Base-by-base conservation (phyloP, 2,113 vertebrate genomes). In the Carassius gibelio region DNA sequence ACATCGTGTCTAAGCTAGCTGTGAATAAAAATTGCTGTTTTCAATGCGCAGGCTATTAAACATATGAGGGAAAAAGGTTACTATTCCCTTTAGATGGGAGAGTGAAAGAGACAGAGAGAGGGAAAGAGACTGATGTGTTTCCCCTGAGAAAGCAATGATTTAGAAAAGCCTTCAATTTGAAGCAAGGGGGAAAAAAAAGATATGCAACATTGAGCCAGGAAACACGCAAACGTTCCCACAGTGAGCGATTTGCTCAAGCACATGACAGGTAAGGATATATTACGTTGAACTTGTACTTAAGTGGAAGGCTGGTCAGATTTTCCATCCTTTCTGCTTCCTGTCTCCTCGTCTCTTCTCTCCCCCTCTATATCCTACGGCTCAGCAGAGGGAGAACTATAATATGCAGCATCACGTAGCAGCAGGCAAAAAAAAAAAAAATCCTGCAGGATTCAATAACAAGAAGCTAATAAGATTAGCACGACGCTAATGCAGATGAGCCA, bases 201-300 rank as follows among this genome's bases (percentile, higher is more conserved):
- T 8, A 81, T 52, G 23, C 61, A 81, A 52, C 62, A 81, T 0
- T 30, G 45, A 52, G 23, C 79, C 15, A 68, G 26, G 9, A 66
- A 79, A 48, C 78, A 34, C 45, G 14, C 45, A 23, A 61, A 79
- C 13, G 1, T 61, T 61, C 36, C 50, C n/a, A 36, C 15, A 8
- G 15, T 64, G 30, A 80, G 34, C 14, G n/a, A 66, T 66, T 66
- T 69, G 23, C 45, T 30, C 79, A 68, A 26, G 38, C 38, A 34
- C 26, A 61, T 80, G 45, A 81, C 62, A 81, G 79, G 42, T 69
- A 36, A 52, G 62, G 26, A 81, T 69, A 69, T 34, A 69, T 52
- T 45, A 68, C 10, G 6, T 17, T 8, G 23, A 48, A 50, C 13
- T 10, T 80, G 8, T 64, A 64, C 59, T 64, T 45, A 23, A 45